phyloP scores from a whole-genome alignment of 1,140 invertebrate species.

The Pentalonia nigronervosa region DNA sequence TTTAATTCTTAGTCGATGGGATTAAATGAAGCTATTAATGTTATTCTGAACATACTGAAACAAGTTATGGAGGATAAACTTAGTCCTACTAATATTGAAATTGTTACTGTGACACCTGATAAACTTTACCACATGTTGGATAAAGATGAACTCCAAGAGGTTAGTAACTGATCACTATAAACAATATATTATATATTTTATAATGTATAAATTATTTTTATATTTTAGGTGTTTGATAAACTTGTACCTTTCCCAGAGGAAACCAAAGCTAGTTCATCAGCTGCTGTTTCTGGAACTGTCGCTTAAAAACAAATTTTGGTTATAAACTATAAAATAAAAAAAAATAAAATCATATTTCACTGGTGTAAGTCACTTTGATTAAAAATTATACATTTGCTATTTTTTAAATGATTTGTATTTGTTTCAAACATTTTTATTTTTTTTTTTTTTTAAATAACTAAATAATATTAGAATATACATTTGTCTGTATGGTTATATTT shows the following conservation, averaged over 20 bases:
- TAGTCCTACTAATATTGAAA: constrained; percentile 96
- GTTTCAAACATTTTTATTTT: not conserved
- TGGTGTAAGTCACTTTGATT: constrained; percentile 12
- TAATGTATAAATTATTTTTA: not conserved
- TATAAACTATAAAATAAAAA: not conserved
- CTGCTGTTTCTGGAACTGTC: constrained; percentile 24
- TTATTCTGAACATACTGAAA: constrained; percentile 93
- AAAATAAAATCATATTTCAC: not conserved
- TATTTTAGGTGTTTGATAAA: constrained; percentile 50
- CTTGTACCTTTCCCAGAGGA: constrained; percentile 52
- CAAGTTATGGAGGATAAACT: constrained; percentile 99
- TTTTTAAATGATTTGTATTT: constrained; percentile 24
- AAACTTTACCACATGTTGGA: constrained; percentile 89
- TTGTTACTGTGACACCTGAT: constrained; percentile 89
- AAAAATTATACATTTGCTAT: constrained; percentile 18
- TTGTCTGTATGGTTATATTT: not conserved
- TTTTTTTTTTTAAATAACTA: not conserved
- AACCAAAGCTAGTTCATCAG: constrained; percentile 10
- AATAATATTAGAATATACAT: not conserved
- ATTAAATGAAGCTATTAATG: constrained; percentile 92
- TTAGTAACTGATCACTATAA: not conserved
- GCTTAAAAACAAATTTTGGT: constrained; percentile 39
- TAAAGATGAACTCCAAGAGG: constrained; percentile 89
- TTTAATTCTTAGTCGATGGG: constrained; percentile 86
- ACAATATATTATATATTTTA: not conserved